phyloP scores from a whole-genome alignment of 2,797 vertebrate genomes.

The Miopithecus talapoin region DNA sequence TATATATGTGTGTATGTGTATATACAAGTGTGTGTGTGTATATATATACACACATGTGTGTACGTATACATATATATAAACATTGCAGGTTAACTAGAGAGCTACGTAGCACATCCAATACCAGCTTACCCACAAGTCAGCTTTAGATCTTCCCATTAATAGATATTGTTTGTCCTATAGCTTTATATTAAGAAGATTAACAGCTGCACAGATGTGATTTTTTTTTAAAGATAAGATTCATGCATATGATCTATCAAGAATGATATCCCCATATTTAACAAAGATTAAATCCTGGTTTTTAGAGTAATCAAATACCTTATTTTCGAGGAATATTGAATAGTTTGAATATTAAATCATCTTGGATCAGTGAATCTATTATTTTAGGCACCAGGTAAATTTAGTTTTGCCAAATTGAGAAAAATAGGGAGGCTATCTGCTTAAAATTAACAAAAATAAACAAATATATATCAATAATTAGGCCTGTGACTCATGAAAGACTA shows the following conservation, averaged over 20 bases:
- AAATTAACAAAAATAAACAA: neutral
- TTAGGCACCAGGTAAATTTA: neutral
- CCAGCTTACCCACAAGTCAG: neutral
- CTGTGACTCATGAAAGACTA: neutral
- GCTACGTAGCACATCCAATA: neutral
- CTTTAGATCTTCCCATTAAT: neutral
- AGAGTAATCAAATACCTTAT: neutral
- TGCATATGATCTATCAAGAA: neutral
- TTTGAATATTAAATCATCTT: neutral
- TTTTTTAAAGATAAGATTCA: neutral
- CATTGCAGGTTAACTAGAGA: neutral
- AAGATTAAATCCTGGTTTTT: neutral
- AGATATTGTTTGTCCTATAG: neutral
- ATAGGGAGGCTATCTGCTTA: neutral
- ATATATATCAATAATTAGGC: neutral
- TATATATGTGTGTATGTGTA: neutral
- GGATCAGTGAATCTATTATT: neutral
- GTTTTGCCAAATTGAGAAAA: conserved; percentile 20
- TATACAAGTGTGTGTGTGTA: neutral
- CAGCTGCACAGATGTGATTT: neutral
- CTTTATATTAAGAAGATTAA: neutral
- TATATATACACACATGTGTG: neutral
- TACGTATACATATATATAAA: neutral
- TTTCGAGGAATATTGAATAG: neutral
- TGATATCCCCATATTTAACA: neutral